Evolutionary conservation across 2,888 invertebrate species (phyloP).

Genomic region (Bhutanitis thaidina): DNA sequence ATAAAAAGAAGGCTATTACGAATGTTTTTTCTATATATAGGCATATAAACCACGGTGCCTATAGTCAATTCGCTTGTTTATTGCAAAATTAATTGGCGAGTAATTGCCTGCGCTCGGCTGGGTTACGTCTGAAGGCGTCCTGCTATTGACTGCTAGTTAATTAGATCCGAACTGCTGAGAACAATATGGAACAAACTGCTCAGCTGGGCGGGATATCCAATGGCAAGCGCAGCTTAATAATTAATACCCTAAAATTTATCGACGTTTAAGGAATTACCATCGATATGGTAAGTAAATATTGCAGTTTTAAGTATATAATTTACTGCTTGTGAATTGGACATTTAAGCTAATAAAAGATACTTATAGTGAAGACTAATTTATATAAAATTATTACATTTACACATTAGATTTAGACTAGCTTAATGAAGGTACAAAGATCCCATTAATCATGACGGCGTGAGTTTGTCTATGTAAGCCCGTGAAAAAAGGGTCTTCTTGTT

Average conservation of each 20-base stretch:
- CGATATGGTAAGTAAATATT: too few species aligned
- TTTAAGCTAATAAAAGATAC: too few species aligned
- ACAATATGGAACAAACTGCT: slow-evolving; percentile 45
- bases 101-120: slow-evolving; percentile 65
- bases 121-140: slow-evolving; percentile 64
- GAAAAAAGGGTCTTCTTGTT: slow-evolving; percentile 43
- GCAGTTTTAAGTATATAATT: too few species aligned
- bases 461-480: slow-evolving; percentile 23
- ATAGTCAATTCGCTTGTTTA: slow-evolving; percentile 33
- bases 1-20: background rate
- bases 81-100: slow-evolving; percentile 74
- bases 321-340: too few species aligned
- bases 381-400: too few species aligned
- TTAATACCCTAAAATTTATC: slow-evolving; percentile 5
- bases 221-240: slow-evolving; percentile 8
- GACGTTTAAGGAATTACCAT: too few species aligned
- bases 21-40: slow-evolving; percentile 4
- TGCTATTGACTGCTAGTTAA: slow-evolving; percentile 74
- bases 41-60: slow-evolving; percentile 16
- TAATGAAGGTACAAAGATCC: slow-evolving; percentile 7
- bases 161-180: slow-evolving; percentile 56
- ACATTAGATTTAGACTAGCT: background rate
- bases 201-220: slow-evolving; percentile 14
- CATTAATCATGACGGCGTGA: slow-evolving; percentile 20
- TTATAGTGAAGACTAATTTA: too few species aligned